Percentiles rank a stretch among this genome's conserved stretches.
Evolutionary conservation across 2,113 vertebrate genomes (phyloP).

Genomic region (Trogon surrucura): DNA sequence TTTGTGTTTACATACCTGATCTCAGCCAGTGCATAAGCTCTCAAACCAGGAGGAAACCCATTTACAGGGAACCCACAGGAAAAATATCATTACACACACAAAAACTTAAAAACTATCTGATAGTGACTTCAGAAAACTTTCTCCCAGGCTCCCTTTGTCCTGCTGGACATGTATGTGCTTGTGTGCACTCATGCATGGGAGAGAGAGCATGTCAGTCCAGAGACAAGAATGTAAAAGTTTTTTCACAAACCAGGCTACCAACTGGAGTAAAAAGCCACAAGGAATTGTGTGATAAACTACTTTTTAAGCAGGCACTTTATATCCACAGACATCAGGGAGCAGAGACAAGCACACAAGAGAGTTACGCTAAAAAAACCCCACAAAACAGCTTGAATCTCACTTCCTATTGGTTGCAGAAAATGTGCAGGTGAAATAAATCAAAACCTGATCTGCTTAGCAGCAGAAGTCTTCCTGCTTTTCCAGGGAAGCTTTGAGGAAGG

Average conservation of each 20-base stretch:
- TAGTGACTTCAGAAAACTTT: neutral
- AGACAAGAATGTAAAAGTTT: neutral
- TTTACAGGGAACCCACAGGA: neutral
- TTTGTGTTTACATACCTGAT: neutral
- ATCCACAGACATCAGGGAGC: neutral
- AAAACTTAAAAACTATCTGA: neutral
- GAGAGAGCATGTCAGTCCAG: neutral
- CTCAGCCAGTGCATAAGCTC: neutral
- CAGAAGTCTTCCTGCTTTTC: neutral
- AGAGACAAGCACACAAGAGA: neutral
- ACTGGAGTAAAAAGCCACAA: neutral
- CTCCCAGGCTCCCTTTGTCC: neutral
- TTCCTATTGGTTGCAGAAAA: neutral
- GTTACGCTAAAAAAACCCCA: neutral
- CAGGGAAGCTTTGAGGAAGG: neutral
- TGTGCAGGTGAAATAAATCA: neutral
- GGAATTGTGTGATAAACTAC: neutral
- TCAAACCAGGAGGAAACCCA: neutral
- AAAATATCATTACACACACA: neutral
- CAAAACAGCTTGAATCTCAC: neutral
- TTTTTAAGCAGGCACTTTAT: neutral
- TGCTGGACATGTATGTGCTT: neutral
- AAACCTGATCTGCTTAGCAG: neutral
- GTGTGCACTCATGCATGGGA: neutral
- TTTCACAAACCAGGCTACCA: neutral